Evolutionary conservation across 92 coral and sea anemone species (phyloP).

Genomic region (Diadumene lineata): DNA sequence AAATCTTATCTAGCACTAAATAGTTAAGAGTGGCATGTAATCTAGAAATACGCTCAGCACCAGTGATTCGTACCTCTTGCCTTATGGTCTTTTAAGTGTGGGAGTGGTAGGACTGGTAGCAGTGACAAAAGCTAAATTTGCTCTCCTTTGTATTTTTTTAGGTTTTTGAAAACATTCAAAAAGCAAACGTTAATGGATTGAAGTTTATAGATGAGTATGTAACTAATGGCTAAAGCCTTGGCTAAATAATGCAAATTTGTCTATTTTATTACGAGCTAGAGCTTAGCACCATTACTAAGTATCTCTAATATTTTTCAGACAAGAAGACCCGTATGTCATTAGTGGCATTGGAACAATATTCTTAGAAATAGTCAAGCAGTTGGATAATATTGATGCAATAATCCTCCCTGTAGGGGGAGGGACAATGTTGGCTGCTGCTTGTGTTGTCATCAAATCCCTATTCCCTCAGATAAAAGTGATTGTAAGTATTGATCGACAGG

Average conservation of each 20-base stretch:
- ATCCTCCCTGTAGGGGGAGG: constrained; percentile 79
- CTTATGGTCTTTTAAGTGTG: no score
- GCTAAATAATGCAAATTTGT: no score
- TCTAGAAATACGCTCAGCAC: no score
- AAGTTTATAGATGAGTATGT: constrained; percentile 68
- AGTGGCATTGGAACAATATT: constrained; percentile 85
- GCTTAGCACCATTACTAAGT: not conserved
- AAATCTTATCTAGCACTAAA: no score
- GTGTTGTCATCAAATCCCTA: constrained; percentile 68
- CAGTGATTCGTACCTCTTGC: no score
- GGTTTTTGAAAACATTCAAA: constrained; percentile 54
- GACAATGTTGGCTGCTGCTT: constrained; percentile 73
- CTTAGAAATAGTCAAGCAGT: constrained; percentile 77
- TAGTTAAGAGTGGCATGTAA: no score
- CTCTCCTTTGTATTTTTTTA: not conserved
- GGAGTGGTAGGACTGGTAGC: not conserved
- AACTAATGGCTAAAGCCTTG: not conserved
- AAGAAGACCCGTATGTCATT: constrained; percentile 66
- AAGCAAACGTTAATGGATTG: constrained; percentile 50
- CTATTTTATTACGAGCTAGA: no score
- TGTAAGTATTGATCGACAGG: constrained; percentile 43
- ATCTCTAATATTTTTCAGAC: constrained; percentile 26
- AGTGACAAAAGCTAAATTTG: not conserved
- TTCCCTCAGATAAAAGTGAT: constrained; percentile 72
- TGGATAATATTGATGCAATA: constrained; percentile 76